Percentiles rank a stretch among this genome's conserved stretches.
These are phyloP conservation scores for Xenentodon cancila DNA, from an alignment of 2,797 vertebrate species.

Conservation along the genomic window DNA sequence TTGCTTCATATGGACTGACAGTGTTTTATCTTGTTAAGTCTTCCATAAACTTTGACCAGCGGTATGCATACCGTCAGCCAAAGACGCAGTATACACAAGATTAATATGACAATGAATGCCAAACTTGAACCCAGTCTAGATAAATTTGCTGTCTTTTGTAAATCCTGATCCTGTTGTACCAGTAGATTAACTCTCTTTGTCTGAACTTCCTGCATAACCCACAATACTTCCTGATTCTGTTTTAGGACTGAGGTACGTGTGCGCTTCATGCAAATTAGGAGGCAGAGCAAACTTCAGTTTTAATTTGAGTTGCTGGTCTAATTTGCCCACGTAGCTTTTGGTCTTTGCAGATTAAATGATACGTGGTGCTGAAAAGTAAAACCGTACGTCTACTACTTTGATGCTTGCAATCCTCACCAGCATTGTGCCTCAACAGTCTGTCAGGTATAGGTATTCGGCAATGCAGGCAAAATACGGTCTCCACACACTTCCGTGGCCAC, in stretches of 20 bases:
- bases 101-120: constrained; percentile 40
- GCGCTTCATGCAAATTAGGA: constrained; percentile 25
- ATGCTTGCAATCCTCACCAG: constrained; percentile 11
- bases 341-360: constrained; percentile 10
- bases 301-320: constrained; percentile 14
- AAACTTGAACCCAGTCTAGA: constrained; percentile 53
- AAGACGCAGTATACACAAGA: constrained; percentile 59
- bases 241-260: constrained; percentile 29
- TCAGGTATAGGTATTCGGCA: constrained; percentile 32
- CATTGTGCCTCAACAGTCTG: constrained; percentile 18
- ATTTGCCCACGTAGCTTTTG: neutral
- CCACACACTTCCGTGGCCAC: constrained; percentile 25
- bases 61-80: constrained; percentile 44
- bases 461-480: constrained; percentile 27
- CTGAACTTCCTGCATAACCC: constrained; percentile 40
- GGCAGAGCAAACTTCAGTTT: constrained; percentile 14
- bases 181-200: constrained; percentile 17
- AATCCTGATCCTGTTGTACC: constrained; percentile 44
- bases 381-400: constrained; percentile 20
- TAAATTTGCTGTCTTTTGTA: constrained; percentile 54
- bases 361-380: constrained; percentile 12
- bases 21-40: constrained; percentile 64
- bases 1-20: constrained; percentile 7
- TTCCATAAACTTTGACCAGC: constrained; percentile 58
- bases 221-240: constrained; percentile 52